Evolutionary conservation across 2,113 vertebrate genomes (phyloP).

Genomic region (Hyperopisus bebe): DNA sequence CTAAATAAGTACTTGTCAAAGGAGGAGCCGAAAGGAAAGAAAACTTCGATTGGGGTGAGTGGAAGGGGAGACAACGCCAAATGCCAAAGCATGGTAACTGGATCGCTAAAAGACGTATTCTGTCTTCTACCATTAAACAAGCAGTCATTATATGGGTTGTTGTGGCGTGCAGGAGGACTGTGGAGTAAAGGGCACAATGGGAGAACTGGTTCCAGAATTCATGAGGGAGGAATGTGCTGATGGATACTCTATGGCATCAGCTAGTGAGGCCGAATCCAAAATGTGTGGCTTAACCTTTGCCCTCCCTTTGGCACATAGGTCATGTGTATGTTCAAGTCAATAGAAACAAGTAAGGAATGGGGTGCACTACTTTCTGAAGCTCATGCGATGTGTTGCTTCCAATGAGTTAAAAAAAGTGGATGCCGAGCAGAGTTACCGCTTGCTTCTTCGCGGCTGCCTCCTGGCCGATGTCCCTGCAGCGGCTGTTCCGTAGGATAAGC

Average conservation of each 20-base stretch:
- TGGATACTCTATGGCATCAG: conserved; percentile 24
- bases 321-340: conserved; percentile 54
- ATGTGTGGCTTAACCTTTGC: conserved; percentile 39
- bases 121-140: conserved; percentile 44
- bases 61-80: conserved; percentile 34
- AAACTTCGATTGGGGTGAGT: conserved; percentile 24
- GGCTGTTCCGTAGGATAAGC: conserved; percentile 64
- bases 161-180: conserved; percentile 6
- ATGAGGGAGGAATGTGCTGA: conserved; percentile 25
- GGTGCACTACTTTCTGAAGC: conserved; percentile 56
- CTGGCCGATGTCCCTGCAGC: conserved; percentile 50
- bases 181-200: conserved; percentile 25
- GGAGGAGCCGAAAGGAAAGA: conserved; percentile 40
- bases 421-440: conserved; percentile 64
- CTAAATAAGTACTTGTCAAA: not conserved
- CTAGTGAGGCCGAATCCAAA: conserved; percentile 35
- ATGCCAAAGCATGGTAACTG: conserved; percentile 31
- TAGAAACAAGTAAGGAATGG: conserved; percentile 49
- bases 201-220: conserved; percentile 33
- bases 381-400: conserved; percentile 66
- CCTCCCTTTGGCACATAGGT: conserved; percentile 46
- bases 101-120: conserved; percentile 30
- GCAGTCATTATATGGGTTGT: conserved; percentile 32
- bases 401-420: conserved; percentile 56
- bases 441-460: conserved; percentile 59